These are phyloP conservation scores for Dimorphilus gyrociliatus DNA, from an alignment of 2,888 invertebrate species.

Conservation along the genomic window DNA sequence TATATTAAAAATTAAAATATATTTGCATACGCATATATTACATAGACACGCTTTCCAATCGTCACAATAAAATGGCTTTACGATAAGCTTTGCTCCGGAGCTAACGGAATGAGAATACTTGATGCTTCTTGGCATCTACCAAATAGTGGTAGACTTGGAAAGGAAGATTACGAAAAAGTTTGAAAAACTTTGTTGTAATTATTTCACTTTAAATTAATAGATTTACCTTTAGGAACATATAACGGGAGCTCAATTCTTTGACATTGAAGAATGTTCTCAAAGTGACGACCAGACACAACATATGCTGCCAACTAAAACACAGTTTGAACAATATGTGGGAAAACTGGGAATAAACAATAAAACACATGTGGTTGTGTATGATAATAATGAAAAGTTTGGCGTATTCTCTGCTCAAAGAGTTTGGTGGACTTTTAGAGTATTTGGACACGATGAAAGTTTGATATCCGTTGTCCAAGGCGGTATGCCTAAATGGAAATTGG, in stretches of 20 bases:
- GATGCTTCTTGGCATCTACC: constrained; percentile 29
- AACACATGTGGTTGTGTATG: constrained; percentile 28
- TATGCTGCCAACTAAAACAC: constrained; percentile 18
- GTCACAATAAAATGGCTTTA: constrained; percentile 12
- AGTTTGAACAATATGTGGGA: constrained; percentile 24
- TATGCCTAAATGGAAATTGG: constrained; percentile 18
- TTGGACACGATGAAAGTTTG: constrained; percentile 19
- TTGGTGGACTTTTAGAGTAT: constrained; percentile 28
- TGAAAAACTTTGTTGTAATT: neutral
- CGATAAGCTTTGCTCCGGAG: constrained; percentile 11
- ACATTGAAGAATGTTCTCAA: constrained; percentile 24
- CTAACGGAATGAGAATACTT: constrained; percentile 15
- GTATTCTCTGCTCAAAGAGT: constrained; percentile 23
- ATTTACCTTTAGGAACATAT: constrained; percentile 25
- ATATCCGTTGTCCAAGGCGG: constrained; percentile 28
- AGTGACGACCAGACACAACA: constrained; percentile 16
- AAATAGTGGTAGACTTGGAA: too few species aligned
- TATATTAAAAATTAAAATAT: too few species aligned
- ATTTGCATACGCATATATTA: too few species aligned
- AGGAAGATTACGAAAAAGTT: neutral
- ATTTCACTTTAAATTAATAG: constrained; percentile 13
- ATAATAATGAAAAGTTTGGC: constrained; percentile 18
- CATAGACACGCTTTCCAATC: too few species aligned
- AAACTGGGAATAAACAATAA: constrained; percentile 21
- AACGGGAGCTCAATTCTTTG: constrained; percentile 27